phyloP scores from a whole-genome alignment of 2,888 invertebrate species.

The Thymelicus acteon region DNA sequence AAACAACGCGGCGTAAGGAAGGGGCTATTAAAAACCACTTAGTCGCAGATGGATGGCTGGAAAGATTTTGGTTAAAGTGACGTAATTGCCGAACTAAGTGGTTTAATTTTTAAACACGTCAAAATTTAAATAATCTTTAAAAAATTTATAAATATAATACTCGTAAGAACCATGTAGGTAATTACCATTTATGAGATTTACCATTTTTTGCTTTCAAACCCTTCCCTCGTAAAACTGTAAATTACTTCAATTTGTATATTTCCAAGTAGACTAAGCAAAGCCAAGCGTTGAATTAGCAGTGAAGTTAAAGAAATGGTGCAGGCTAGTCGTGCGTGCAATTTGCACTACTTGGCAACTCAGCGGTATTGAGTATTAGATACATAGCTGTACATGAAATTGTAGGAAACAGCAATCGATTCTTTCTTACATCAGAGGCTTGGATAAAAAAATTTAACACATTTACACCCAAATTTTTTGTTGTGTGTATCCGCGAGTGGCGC shows the following conservation, averaged over 20 bases:
- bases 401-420: neutral
- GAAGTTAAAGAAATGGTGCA: slow-evolving; percentile 38
- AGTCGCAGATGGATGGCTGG: slow-evolving; percentile 36
- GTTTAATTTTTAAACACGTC: neutral
- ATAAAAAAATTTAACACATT: neutral
- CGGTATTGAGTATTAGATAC: slow-evolving; percentile 9
- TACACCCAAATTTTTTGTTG: neutral
- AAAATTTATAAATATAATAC: no score
- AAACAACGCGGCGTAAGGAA: slow-evolving; percentile 53
- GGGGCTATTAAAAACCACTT: slow-evolving; percentile 69
- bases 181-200: neutral
- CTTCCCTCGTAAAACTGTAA: neutral
- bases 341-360: slow-evolving; percentile 54
- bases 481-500: neutral
- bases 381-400: slow-evolving; percentile 21
- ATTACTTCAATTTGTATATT: neutral
- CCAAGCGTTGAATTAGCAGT: slow-evolving; percentile 7
- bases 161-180: neutral
- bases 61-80: slow-evolving; percentile 41
- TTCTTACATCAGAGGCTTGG: neutral
- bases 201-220: neutral
- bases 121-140: neutral
- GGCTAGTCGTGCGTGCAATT: slow-evolving; percentile 65
- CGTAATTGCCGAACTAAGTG: slow-evolving; percentile 38
- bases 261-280: slow-evolving; percentile 43